A percentile compares a stretch with the other conserved stretches of the same genome.
Evolutionary conservation across 2,888 invertebrate genomes (phyloP).

Genomic region (Euspilapteryx auroguttella): DNA sequence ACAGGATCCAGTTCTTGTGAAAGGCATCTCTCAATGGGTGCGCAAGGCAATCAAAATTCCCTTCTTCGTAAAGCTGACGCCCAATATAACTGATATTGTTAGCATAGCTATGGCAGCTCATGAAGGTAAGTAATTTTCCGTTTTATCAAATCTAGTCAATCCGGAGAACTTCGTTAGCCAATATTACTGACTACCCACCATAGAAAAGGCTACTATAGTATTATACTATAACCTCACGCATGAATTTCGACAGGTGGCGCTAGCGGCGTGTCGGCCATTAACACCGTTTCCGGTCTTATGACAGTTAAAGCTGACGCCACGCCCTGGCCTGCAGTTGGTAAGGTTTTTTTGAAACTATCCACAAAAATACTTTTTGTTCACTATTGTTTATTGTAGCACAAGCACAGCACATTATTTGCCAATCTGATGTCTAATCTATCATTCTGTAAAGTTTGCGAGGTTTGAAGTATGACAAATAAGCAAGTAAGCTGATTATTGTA

Average conservation of each 20-base stretch:
- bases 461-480: no score
- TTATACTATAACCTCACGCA: constrained; percentile 3
- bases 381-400: neutral
- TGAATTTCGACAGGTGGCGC: constrained; percentile 72
- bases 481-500: no score
- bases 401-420: no score
- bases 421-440: no score
- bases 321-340: constrained; percentile 93
- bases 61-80: constrained; percentile 96
- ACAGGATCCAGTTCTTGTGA: constrained; percentile 84
- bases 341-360: constrained; percentile 9
- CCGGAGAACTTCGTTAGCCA: no score
- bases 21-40: constrained; percentile 91
- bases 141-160: no score
- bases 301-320: constrained; percentile 75
- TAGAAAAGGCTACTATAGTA: neutral
- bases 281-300: constrained; percentile 96
- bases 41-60: constrained; percentile 84
- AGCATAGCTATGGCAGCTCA: constrained; percentile 87
- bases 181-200: no score
- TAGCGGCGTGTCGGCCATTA: constrained; percentile 94
- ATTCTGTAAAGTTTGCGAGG: no score
- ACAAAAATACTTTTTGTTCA: neutral
- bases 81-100: constrained; percentile 94
- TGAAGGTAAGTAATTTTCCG: constrained; percentile 61